Conservation (phyloP, 2,113 vertebrate genomes). For the Cottus gobio region DNA sequence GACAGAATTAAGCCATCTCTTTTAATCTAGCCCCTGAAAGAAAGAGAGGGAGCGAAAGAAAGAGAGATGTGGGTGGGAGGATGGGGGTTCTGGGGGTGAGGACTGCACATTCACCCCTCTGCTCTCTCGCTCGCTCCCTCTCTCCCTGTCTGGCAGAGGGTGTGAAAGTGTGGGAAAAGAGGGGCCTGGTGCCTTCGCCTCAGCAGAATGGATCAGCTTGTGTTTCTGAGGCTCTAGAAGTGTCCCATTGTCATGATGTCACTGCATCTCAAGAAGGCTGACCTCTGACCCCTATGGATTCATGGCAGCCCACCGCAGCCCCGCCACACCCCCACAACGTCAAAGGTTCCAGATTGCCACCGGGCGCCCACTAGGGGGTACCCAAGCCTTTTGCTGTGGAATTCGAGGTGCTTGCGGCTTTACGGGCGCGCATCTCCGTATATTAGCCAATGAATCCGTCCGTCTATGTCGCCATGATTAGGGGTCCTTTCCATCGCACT, state of each 20-base stretch:
- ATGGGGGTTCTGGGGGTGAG: constrained; percentile 71
- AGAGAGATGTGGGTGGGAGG: constrained; percentile 48
- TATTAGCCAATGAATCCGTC: constrained; percentile 55
- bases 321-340: constrained; percentile 75
- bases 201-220: constrained; percentile 94
- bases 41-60: constrained; percentile 68
- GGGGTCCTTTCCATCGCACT: constrained; percentile 47
- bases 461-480: constrained; percentile 53
- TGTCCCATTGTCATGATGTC: constrained; percentile 99
- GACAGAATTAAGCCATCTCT: constrained; percentile 87
- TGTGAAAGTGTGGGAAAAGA: constrained; percentile 95
- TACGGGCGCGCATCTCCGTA: constrained; percentile 77
- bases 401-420: constrained; percentile 83
- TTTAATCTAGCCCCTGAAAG: constrained; percentile 82
- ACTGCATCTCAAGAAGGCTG: constrained; percentile 95
- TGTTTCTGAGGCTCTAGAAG: constrained; percentile 90
- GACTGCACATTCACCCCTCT: constrained; percentile 78
- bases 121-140: constrained; percentile 69
- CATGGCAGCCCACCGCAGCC: constrained; percentile 84
- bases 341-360: constrained; percentile 86
- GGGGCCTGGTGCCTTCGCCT: constrained; percentile 91
- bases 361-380: constrained; percentile 95
- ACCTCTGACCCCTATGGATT: constrained; percentile 97
- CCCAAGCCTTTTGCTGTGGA: constrained; percentile 92
- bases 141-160: constrained; percentile 77